Conservation (phyloP, 2,113 vertebrate species). For the Lamprologus sp. region DNA sequence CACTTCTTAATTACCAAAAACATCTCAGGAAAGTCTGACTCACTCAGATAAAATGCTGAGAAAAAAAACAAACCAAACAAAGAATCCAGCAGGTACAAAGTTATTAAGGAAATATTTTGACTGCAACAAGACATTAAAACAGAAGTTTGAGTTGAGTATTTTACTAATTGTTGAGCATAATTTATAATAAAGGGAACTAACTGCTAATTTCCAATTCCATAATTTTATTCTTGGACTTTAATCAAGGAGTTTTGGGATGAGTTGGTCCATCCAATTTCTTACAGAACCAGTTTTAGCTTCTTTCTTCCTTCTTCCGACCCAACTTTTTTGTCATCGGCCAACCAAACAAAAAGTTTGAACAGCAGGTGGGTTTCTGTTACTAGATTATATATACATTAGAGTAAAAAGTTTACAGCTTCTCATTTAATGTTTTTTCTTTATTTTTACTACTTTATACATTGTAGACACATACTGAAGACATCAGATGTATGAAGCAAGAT, state of each 20-base stretch:
- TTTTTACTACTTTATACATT: neutral
- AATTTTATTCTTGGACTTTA: neutral
- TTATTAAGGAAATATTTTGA: neutral
- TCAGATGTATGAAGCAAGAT: neutral
- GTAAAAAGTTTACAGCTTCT: neutral
- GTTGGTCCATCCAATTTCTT: fast-evolving
- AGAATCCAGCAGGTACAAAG: neutral
- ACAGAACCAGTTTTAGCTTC: neutral
- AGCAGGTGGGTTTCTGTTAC: neutral
- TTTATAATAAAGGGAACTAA: neutral
- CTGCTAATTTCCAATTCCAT: neutral
- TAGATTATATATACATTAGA: neutral
- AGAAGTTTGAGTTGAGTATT: neutral
- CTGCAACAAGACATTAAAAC: neutral
- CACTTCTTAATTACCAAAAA: neutral
- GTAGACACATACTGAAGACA: neutral
- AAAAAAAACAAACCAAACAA: neutral
- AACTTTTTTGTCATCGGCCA: neutral
- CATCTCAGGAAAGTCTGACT: neutral
- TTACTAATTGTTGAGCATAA: neutral
- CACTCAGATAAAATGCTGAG: neutral
- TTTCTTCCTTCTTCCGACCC: neutral
- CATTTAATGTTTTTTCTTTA: neutral
- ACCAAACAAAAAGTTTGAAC: neutral
- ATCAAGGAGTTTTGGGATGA: neutral